Percentiles rank a stretch among this genome's conserved stretches.
Conservation (phyloP, 2,113 vertebrate species). For the Thymallus thymallus region DNA sequence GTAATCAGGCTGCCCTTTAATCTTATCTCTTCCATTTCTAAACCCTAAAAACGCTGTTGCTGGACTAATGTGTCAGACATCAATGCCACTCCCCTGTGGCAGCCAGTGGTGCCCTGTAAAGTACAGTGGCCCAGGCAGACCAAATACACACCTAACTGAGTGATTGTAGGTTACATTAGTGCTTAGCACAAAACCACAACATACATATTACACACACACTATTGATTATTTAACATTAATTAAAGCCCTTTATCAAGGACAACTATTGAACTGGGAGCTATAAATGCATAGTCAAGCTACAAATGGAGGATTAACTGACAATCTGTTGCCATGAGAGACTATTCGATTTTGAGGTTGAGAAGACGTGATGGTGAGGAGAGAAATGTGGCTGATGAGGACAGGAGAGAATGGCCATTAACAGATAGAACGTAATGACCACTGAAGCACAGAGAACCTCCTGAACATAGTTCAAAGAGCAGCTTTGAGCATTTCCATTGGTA, state of each 20-base stretch:
- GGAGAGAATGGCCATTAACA: neutral
- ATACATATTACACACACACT: neutral
- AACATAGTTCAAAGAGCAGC: neutral
- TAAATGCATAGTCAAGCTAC: neutral
- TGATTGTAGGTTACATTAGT: neutral
- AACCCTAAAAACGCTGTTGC: conserved; percentile 38
- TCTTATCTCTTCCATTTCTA: conserved; percentile 32
- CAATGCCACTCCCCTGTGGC: neutral
- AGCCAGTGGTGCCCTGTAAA: neutral
- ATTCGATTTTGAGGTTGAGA: neutral
- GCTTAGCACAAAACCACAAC: neutral
- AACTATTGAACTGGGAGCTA: neutral
- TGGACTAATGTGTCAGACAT: conserved; percentile 23
- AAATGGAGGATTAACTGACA: neutral
- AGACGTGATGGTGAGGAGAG: neutral
- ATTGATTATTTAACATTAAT: neutral
- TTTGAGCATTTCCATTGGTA: neutral
- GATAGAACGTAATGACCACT: neutral
- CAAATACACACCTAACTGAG: neutral
- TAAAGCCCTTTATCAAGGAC: neutral
- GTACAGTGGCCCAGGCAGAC: neutral
- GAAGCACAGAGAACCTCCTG: neutral
- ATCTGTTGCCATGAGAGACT: neutral
- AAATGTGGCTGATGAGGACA: too few species aligned
- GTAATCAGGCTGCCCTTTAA: conserved; percentile 49